Evolutionary conservation across 30 jellyfish, hydroid and myxozoan genomes (phyloP).

Genomic region (Hydractinia echinata): DNA sequence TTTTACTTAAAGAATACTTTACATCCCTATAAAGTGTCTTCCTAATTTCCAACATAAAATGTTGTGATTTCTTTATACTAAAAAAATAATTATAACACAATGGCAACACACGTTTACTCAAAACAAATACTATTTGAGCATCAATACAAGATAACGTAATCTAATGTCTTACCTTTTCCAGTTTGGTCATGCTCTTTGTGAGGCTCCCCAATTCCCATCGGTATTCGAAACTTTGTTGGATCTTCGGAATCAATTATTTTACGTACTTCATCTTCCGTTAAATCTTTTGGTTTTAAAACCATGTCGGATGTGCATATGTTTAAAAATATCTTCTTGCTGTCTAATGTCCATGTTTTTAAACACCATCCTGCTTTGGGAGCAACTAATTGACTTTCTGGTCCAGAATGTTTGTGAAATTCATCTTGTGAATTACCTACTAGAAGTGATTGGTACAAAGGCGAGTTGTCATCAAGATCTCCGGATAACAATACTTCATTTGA

Average conservation of each 20-base stretch:
- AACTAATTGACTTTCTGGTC: conserved; percentile 50
- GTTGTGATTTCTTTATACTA: too few species aligned
- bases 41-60: too few species aligned
- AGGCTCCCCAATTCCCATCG: conserved; percentile 93
- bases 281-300: conserved; percentile 76
- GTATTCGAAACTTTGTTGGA: conserved; percentile 85
- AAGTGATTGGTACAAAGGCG: conserved; percentile 50
- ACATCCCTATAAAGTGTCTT: too few species aligned
- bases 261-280: conserved; percentile 67
- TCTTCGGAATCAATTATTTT: conserved; percentile 63
- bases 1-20: too few species aligned
- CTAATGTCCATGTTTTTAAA: conserved; percentile 49
- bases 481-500: conserved; percentile 4
- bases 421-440: conserved; percentile 45
- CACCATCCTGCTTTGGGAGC: conserved; percentile 95
- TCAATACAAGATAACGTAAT: neutral
- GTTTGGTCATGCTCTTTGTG: conserved; percentile 73
- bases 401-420: conserved; percentile 1
- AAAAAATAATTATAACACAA: too few species aligned
- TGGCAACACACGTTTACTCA: too few species aligned
- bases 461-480: conserved; percentile 75
- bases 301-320: conserved; percentile 74
- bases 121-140: too few species aligned
- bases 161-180: conserved; percentile 55
- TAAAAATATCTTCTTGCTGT: conserved; percentile 66